Evolutionary conservation across 2,888 invertebrate genomes (phyloP).

Genomic region (Lasioglossum morio): DNA sequence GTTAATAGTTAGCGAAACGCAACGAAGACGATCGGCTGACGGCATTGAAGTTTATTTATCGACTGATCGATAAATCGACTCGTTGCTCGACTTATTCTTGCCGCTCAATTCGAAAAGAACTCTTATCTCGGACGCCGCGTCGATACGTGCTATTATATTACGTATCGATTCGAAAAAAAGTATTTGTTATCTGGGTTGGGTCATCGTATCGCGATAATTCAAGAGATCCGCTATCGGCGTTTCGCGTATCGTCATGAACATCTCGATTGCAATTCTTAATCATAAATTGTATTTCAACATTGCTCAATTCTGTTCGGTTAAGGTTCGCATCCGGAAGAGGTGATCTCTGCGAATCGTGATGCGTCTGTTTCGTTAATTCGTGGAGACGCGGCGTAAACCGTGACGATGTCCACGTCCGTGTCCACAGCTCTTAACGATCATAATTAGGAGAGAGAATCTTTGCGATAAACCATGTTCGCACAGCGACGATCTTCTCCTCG

Average conservation of each 20-base stretch:
- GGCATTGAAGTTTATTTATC: conserved; percentile 47
- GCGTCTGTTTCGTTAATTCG: background rate
- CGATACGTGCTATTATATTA: background rate
- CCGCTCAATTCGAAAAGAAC: background rate
- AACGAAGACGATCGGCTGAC: conserved; percentile 16
- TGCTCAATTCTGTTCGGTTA: background rate
- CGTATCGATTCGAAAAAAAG: background rate
- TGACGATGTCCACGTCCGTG: background rate
- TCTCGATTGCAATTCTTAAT: background rate
- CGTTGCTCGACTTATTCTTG: conserved; percentile 30
- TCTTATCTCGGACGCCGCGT: conserved; percentile 21
- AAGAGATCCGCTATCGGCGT: background rate
- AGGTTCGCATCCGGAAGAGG: background rate
- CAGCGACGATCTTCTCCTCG: background rate
- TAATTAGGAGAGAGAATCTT: background rate
- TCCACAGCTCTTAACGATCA: background rate
- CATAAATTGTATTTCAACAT: background rate
- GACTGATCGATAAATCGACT: conserved; percentile 24
- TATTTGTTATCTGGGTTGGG: conserved; percentile 1
- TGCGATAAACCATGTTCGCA: background rate
- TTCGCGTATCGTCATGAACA: background rate
- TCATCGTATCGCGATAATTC: background rate
- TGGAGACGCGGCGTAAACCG: background rate
- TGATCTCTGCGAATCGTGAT: background rate
- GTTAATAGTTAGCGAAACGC: conserved; percentile 3